Conservation (phyloP, 1,140 invertebrate genomes). For the Akabosia matsudoensis region DNA sequence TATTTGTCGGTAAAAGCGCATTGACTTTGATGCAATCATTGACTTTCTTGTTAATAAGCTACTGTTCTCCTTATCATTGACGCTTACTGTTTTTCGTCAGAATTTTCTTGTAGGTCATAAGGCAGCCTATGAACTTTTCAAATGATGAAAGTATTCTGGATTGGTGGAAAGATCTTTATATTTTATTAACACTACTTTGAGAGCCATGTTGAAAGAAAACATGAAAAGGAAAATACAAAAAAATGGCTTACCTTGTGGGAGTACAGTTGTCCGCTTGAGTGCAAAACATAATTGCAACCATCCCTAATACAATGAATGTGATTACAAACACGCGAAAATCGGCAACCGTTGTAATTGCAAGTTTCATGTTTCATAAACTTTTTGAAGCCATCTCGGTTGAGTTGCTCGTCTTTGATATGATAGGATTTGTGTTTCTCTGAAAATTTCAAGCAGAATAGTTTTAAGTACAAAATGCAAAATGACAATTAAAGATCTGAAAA, state of each 20-base stretch:
- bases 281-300: slow-evolving; percentile 91
- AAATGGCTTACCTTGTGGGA: slow-evolving; percentile 70
- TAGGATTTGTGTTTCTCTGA: slow-evolving; percentile 98
- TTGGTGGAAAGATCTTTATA: no score
- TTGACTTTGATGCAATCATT: neutral
- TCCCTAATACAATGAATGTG: slow-evolving; percentile 97
- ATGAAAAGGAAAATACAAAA: neutral
- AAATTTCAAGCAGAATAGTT: slow-evolving; percentile 48
- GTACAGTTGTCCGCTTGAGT: slow-evolving; percentile 94
- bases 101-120: no score
- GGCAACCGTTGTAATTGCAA: slow-evolving; percentile 85
- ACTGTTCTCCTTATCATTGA: no score
- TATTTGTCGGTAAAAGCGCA: neutral
- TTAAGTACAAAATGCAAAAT: no score
- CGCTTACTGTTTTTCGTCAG: no score
- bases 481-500: no score
- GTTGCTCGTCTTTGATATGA: slow-evolving; percentile 94
- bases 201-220: no score
- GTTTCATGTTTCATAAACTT: slow-evolving; percentile 97
- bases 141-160: no score
- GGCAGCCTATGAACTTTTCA: no score
- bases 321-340: slow-evolving; percentile 91
- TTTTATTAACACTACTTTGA: no score
- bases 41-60: no score
- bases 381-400: slow-evolving; percentile 93